phyloP scores from a whole-genome alignment of 1,140 invertebrate species.

The Bombus pyrosoma region DNA sequence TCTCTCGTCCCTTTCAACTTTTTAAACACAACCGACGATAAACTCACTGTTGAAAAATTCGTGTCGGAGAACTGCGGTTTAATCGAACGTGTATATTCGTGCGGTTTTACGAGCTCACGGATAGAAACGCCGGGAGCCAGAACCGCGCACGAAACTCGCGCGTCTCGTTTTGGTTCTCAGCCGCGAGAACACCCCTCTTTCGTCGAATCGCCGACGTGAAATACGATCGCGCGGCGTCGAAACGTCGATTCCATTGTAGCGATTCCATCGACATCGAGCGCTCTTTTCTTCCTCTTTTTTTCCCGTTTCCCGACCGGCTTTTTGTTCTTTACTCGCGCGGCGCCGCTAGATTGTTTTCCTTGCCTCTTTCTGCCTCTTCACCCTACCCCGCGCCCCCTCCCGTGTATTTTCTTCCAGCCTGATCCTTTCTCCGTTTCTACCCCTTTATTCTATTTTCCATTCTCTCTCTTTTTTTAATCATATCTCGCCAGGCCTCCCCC shows the following conservation, averaged over 20 bases:
- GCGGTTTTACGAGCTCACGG: conserved; percentile 32
- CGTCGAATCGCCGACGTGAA: conserved; percentile 30
- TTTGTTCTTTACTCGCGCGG: not conserved
- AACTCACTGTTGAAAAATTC: conserved; percentile 28
- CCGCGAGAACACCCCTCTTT: conserved; percentile 15
- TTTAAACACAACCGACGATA: not conserved
- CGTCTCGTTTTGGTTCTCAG: not conserved
- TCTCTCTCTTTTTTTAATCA: not conserved
- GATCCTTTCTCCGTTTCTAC: not conserved
- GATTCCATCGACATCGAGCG: conserved; percentile 36
- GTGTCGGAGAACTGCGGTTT: not conserved
- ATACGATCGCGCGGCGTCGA: conserved; percentile 44
- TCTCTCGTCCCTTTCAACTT: not conserved
- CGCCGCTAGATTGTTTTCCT: conserved; percentile 35
- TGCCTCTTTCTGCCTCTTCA: not conserved
- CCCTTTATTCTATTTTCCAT: not conserved
- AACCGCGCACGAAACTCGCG: not conserved
- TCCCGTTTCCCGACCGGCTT: no score
- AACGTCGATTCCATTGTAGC: conserved; percentile 52
- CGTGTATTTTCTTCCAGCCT: not conserved
- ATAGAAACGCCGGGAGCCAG: not conserved
- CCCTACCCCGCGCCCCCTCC: no score
- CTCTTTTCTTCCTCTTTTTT: conserved; percentile 11
- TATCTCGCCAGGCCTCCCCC: conserved; percentile 1
- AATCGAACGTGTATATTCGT: conserved; percentile 35